Evolutionary conservation across 2,888 invertebrate species (phyloP).

Genomic region (Tachina grossa): DNA sequence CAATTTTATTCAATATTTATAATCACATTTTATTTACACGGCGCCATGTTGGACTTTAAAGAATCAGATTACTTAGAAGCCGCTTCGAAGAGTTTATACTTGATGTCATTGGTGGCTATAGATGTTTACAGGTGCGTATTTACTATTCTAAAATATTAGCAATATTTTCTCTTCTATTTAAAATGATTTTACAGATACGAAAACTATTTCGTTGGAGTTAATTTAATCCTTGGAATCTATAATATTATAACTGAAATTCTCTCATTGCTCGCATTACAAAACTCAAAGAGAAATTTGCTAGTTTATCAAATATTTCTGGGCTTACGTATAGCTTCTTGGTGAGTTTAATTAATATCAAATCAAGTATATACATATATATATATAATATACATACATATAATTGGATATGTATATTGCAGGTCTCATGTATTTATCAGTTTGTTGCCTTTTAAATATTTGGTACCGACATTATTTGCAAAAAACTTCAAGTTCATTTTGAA

Average conservation of each 20-base stretch:
- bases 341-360: constrained; percentile 16
- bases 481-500: constrained; percentile 81
- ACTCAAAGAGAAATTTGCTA: constrained; percentile 79
- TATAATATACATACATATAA: not conserved
- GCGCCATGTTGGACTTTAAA: constrained; percentile 80
- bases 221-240: constrained; percentile 81
- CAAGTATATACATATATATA: not conserved
- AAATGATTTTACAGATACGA: constrained; percentile 78
- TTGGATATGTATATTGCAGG: constrained; percentile 70
- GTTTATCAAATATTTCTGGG: constrained; percentile 81
- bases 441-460: constrained; percentile 82
- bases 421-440: constrained; percentile 81
- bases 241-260: constrained; percentile 81
- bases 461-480: constrained; percentile 82
- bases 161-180: not conserved
- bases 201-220: constrained; percentile 82
- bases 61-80: constrained; percentile 81
- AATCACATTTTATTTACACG: constrained; percentile 81
- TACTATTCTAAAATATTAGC: not conserved
- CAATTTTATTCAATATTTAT: constrained; percentile 82
- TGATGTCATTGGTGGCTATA: constrained; percentile 78
- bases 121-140: constrained; percentile 79
- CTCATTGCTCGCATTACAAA: constrained; percentile 79
- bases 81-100: constrained; percentile 79
- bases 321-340: constrained; percentile 81